Conservation (phyloP, 2,888 invertebrate species). For the Hoplodrina blanda region DNA sequence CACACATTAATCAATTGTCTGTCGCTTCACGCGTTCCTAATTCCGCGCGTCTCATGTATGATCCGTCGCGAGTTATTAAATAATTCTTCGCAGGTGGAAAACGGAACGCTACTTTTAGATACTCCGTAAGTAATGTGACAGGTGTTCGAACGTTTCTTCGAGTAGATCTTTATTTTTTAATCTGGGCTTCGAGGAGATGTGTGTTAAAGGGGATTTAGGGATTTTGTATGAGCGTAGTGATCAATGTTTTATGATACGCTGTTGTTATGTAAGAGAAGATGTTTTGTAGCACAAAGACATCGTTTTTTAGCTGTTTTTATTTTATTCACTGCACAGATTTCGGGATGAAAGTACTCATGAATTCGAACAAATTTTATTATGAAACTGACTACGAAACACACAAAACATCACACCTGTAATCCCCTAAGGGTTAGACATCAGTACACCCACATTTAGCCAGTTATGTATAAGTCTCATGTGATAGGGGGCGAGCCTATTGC, state of each 20-base stretch:
- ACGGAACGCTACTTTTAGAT: conserved; percentile 19
- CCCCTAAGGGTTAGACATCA: no score
- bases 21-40: conserved; percentile 32
- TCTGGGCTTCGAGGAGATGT: conserved; percentile 24
- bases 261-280: neutral
- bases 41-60: conserved; percentile 19
- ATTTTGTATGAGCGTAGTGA: conserved; percentile 21
- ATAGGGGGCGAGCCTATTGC: no score
- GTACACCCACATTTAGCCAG: no score
- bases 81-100: conserved; percentile 68
- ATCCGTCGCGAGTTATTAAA: conserved; percentile 67
- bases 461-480: no score
- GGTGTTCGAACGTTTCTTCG: conserved; percentile 27
- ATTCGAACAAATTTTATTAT: no score
- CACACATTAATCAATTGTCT: conserved; percentile 58
- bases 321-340: no score
- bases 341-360: no score
- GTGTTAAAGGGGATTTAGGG: conserved; percentile 20
- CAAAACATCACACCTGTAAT: no score
- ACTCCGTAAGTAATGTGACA: conserved; percentile 50
- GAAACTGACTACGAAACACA: no score
- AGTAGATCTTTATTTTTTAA: conserved; percentile 54
- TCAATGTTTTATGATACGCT: conserved; percentile 16
- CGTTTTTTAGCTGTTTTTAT: no score
- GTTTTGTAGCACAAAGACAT: no score